phyloP scores from a whole-genome alignment of 2,888 invertebrate genomes.

The Euzetes globulus region DNA sequence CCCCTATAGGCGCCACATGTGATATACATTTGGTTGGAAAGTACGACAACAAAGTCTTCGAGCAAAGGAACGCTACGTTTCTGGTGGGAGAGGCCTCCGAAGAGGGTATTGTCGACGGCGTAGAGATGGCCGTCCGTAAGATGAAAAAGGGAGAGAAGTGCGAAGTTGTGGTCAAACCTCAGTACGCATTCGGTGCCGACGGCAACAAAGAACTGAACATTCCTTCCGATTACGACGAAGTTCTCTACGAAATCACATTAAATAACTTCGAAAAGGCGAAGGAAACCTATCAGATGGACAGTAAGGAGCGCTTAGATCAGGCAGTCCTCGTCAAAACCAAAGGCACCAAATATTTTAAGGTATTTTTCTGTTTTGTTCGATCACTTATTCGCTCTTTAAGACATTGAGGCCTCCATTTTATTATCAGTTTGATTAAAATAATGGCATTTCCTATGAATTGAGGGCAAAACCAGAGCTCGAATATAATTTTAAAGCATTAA shows the following conservation, averaged over 20 bases:
- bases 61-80: conserved; percentile 73
- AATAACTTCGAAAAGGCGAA: conserved; percentile 76
- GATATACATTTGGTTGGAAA: conserved; percentile 67
- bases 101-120: conserved; percentile 64
- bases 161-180: conserved; percentile 55
- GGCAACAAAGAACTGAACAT: conserved; percentile 57
- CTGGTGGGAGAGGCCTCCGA: conserved; percentile 75
- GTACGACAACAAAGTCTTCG: conserved; percentile 62
- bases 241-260: conserved; percentile 65
- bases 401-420: too few species aligned
- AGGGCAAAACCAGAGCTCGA: too few species aligned
- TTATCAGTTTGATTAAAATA: too few species aligned
- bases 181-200: conserved; percentile 66
- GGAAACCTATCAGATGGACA: conserved; percentile 73
- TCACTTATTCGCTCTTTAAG: too few species aligned
- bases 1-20: conserved; percentile 62
- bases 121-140: conserved; percentile 71
- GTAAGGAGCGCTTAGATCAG: conserved; percentile 68
- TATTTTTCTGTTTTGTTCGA: background rate
- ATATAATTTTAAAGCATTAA: too few species aligned
- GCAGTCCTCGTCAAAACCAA: conserved; percentile 76
- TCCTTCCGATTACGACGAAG: conserved; percentile 62
- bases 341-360: conserved; percentile 75
- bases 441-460: too few species aligned
- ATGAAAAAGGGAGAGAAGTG: conserved; percentile 75